A percentile compares a stretch with the other conserved stretches of the same genome.
phyloP scores from a whole-genome alignment of 2,113 vertebrate species.

The Centropristis striata region DNA sequence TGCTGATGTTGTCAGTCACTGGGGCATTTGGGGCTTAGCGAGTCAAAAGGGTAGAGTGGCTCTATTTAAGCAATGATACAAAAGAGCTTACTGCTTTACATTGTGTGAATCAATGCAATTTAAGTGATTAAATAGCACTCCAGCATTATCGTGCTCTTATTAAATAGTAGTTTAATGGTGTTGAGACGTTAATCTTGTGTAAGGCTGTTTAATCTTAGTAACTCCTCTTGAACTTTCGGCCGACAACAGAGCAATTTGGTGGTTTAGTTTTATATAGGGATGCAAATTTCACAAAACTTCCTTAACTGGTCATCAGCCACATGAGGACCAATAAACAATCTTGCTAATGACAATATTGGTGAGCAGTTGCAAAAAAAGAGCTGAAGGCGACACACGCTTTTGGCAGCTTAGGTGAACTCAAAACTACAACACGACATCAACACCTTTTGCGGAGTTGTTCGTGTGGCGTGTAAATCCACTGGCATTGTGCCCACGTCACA shows the following conservation, averaged over 20 bases:
- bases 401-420: background rate
- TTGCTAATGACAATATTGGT: background rate
- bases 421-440: background rate
- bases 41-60: background rate
- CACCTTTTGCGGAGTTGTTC: background rate
- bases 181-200: background rate
- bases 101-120: background rate
- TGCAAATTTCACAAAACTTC: background rate
- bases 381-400: background rate
- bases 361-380: background rate
- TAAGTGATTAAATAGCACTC: background rate
- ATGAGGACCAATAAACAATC: background rate
- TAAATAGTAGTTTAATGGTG: background rate
- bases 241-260: background rate
- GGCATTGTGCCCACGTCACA: background rate
- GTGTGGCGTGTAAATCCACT: background rate
- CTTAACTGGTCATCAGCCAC: background rate
- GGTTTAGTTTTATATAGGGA: background rate
- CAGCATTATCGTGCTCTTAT: background rate
- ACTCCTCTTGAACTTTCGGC: background rate
- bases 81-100: background rate
- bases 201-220: background rate
- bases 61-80: constrained; percentile 23
- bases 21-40: background rate
- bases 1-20: constrained; percentile 18